phyloP scores from a whole-genome alignment of 1,140 invertebrate genomes.

The Thereuonema tuberculata region DNA sequence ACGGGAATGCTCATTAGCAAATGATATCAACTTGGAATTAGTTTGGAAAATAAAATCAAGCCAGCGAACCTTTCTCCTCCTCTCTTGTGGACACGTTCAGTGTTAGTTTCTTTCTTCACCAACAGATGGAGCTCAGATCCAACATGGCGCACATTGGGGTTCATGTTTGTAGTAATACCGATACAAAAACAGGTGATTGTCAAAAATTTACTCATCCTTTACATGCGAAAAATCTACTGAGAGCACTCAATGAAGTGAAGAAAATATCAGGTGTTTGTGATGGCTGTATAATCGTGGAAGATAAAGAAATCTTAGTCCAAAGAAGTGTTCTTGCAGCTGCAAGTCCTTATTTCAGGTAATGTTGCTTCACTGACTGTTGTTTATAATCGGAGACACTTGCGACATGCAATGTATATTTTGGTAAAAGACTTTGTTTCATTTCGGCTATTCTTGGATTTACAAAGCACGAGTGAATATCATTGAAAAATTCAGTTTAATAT shows the following conservation, averaged over 20 bases:
- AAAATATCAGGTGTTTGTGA: conserved; percentile 7
- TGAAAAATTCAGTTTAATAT: too few relatives aligned
- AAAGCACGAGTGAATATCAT: too few relatives aligned
- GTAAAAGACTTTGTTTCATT: too few relatives aligned
- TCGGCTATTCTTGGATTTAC: too few relatives aligned
- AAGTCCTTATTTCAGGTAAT: conserved; percentile 5
- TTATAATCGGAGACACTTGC: too few relatives aligned
- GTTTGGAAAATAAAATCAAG: too few relatives aligned
- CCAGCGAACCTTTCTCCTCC: too few relatives aligned
- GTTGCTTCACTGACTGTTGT: background rate
- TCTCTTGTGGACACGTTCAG: too few relatives aligned
- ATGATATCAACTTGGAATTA: too few relatives aligned
- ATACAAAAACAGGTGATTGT: background rate
- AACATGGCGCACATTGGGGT: background rate
- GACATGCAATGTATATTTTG: too few relatives aligned
- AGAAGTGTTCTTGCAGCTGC: conserved; percentile 3
- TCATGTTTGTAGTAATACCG: background rate
- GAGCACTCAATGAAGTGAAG: background rate
- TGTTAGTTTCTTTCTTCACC: too few relatives aligned
- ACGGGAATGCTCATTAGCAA: too few relatives aligned
- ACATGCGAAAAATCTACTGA: background rate
- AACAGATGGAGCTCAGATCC: background rate
- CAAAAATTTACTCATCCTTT: conserved; percentile 4
- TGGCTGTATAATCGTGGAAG: conserved; percentile 3
- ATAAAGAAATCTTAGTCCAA: conserved; percentile 4